Evolutionary conservation across 2,888 invertebrate species (phyloP), one percentile per base, ranked within the genome.

Genomic region (Diachrysia chrysitis): DNA sequence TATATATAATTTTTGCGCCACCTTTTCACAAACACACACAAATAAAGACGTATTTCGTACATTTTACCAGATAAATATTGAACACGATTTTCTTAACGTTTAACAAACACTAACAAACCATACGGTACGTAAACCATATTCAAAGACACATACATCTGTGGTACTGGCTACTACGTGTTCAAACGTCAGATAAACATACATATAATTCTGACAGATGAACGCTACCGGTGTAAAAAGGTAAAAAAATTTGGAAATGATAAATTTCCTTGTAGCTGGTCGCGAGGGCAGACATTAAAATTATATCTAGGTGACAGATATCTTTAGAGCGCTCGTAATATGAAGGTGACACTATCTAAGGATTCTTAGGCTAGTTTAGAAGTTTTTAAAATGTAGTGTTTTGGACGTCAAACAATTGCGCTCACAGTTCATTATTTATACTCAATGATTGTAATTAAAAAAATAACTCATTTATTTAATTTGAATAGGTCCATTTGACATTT

Each of bases 131-230:
- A 16, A 3, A 42, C 42, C 42, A 42, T 16, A 37, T 37, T 12
- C 5, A 42, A 16, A 42, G 2, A n/a, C 16, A 16, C 42, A 42
- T 2, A 16, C 73, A 75, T 76, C 70, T 79, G 72, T n/a, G 42
- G 16, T n/a, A 42, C 61, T 57, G 58, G 61, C 58, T 64, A 65
- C n/a, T 59, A 61, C 54, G 61, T 68, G 60, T 58, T 57, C 68
- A 67, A 74, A 76, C 71, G 72, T 70, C 71, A 74, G 69, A 75
- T 74, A 79, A 68, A 58, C 69, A 70, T 23, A 58, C 67, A 73
- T 59, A 72, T 81, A 81, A 84, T 84, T 79, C 78, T 63, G 65
- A 76, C 76, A 79, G 83, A 85, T 79, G 68, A 69, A 72, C 66
- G 66, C 75, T 58, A 71, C 71, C 69, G 63, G 42, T 66, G 71